Evolutionary conservation across 2,888 invertebrate genomes (phyloP), one percentile per base, ranked within the genome.

Genomic region (Agonum fuliginosum): DNA sequence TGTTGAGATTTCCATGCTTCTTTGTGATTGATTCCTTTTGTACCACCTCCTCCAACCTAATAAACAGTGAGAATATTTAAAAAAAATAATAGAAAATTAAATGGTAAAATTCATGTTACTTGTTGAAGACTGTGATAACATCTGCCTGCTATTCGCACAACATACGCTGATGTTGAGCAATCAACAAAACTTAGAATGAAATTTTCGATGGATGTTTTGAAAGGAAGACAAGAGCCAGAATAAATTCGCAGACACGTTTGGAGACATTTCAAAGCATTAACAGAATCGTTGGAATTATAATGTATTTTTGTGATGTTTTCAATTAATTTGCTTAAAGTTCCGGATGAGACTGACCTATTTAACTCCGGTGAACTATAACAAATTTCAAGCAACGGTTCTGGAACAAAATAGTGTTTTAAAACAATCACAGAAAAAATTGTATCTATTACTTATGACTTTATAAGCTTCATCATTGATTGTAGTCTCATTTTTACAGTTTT

Each of bases 61-160:
- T 69, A 54, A 24, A 12, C n/a, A 43, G 20, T 67, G 6, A n/a
- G 14, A 37, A 48, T 19, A 48, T 19, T 19, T 8, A 48, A 48
- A 8, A 2, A 6, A 30, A 6, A n/a, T 58, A 8, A 5, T 17
- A 5, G 3, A 62, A 62, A 51, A 51, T 51, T 51, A 54, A n/a
- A n/a, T n/a, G n/a, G n/a, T n/a, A n/a, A n/a, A n/a, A n/a, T n/a
- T n/a, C n/a, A n/a, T n/a, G n/a, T 41, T 78, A 80, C 81, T 71
- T 80, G 81, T 70, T 81, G 82, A 22, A 81, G 78, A 54, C 65
- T 65, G 72, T 80, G 80, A 46, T 78, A 80, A 12, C 79, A 80
- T 27, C 62, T 79, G 19, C 80, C 80, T 24, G 80, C 81, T 69
- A 71, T 67, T 19, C 69, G 67, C n/a, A 79, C 62, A 20, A 75